phyloP scores from a whole-genome alignment of 2,797 vertebrate genomes.

The Notolabrus celidotus region DNA sequence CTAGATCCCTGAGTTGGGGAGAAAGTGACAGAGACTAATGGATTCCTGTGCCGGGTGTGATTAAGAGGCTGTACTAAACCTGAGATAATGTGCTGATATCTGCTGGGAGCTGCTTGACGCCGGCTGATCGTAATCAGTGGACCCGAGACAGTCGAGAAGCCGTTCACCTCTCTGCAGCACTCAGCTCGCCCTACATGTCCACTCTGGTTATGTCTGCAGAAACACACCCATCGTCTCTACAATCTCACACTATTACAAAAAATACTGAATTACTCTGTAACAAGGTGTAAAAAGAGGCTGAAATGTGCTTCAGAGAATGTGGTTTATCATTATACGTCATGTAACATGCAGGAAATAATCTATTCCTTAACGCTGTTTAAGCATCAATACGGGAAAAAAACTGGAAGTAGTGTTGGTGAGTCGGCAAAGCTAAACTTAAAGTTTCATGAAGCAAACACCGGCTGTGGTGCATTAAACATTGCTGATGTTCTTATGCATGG shows the following conservation, averaged over 20 bases:
- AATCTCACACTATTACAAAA: constrained; percentile 20
- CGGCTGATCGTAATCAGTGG: constrained; percentile 84
- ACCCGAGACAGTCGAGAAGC: constrained; percentile 65
- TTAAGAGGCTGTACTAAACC: constrained; percentile 86
- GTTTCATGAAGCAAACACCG: constrained; percentile 37
- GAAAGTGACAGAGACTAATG: constrained; percentile 89
- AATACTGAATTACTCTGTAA: background rate
- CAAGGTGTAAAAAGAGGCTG: constrained; percentile 12
- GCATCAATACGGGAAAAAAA: background rate
- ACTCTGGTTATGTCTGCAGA: constrained; percentile 41
- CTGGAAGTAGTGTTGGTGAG: constrained; percentile 15
- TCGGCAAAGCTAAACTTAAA: constrained; percentile 37
- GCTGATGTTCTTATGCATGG: constrained; percentile 56
- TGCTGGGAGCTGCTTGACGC: constrained; percentile 85
- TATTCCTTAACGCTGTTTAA: background rate
- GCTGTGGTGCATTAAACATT: constrained; percentile 55
- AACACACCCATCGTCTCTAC: constrained; percentile 26
- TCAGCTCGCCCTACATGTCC: constrained; percentile 52
- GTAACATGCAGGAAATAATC: background rate
- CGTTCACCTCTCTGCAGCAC: constrained; percentile 66
- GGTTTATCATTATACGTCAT: background rate
- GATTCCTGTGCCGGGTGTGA: constrained; percentile 88
- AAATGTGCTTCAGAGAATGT: background rate
- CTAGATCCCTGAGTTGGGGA: constrained; percentile 83
- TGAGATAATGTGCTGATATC: constrained; percentile 91